phyloP scores from a whole-genome alignment of 2,888 invertebrate genomes.

The Macrophya alboannulata region DNA sequence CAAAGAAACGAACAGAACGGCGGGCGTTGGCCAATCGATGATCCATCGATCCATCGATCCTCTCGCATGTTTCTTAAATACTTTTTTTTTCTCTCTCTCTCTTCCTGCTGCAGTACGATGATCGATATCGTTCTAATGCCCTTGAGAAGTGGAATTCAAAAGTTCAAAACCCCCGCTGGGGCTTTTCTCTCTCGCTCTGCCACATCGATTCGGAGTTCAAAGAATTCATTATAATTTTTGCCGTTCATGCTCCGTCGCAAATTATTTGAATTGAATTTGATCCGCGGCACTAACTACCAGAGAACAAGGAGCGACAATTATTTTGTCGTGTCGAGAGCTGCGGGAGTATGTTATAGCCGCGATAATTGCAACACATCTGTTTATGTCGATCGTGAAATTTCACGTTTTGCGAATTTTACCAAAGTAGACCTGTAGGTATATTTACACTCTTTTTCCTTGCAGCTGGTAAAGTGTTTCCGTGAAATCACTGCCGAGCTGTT shows the following conservation, averaged over 20 bases:
- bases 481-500: constrained; percentile 36
- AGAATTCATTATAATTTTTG: background rate
- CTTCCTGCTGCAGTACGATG: background rate
- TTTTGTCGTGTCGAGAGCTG: background rate
- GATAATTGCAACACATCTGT: background rate
- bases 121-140: constrained; percentile 40
- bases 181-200: background rate
- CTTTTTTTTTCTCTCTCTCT: background rate
- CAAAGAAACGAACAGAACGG: background rate
- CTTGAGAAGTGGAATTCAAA: constrained; percentile 27
- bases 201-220: background rate
- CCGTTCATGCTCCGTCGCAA: background rate
- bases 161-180: background rate
- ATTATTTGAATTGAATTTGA: background rate
- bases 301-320: background rate
- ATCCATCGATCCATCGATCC: constrained; percentile 29
- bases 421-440: constrained; percentile 4
- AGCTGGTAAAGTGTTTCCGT: constrained; percentile 43
- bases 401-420: background rate
- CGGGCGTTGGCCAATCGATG: constrained; percentile 26
- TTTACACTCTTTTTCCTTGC: constrained; percentile 46
- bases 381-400: constrained; percentile 17
- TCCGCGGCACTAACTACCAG: no score
- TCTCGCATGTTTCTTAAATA: constrained; percentile 14
- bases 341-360: background rate